phyloP scores from a whole-genome alignment of 2,113 vertebrate species.

The Phrynosoma platyrhinos region DNA sequence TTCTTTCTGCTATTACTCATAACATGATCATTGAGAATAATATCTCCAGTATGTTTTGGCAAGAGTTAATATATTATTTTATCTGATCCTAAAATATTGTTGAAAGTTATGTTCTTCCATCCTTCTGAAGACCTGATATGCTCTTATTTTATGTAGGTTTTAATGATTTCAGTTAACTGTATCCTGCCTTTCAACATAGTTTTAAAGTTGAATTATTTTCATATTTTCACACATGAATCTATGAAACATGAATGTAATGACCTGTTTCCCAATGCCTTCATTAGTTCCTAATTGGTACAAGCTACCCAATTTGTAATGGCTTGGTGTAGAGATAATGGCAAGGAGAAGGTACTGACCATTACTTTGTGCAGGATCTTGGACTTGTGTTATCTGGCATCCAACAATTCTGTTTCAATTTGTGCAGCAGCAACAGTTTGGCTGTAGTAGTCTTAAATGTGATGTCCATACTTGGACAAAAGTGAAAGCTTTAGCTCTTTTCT shows the following conservation, averaged over 20 bases:
- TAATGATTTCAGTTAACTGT: neutral
- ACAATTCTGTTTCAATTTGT: conserved; percentile 41
- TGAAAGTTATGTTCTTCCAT: neutral
- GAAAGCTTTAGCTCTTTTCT: conserved; percentile 64
- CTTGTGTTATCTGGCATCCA: conserved; percentile 25
- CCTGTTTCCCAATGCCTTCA: conserved; percentile 25
- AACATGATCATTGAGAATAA: neutral
- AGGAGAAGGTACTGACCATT: conserved; percentile 35
- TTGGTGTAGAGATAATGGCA: conserved; percentile 40
- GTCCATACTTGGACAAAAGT: conserved; percentile 73
- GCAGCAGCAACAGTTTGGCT: conserved; percentile 46
- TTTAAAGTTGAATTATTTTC: neutral
- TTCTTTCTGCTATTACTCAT: conserved; percentile 21
- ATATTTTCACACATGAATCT: neutral
- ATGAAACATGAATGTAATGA: conserved; percentile 8
- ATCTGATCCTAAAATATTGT: neutral
- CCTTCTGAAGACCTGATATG: neutral
- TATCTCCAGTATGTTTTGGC: neutral
- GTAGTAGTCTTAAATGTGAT: conserved; percentile 36
- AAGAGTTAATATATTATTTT: conserved; percentile 8
- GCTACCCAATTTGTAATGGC: conserved; percentile 43
- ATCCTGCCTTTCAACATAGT: neutral
- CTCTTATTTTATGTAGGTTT: neutral
- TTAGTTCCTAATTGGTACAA: conserved; percentile 37
- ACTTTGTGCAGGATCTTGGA: conserved; percentile 38